phyloP scores from a whole-genome alignment of 2,797 vertebrate genomes.

The Pachyuromys duprasi region DNA sequence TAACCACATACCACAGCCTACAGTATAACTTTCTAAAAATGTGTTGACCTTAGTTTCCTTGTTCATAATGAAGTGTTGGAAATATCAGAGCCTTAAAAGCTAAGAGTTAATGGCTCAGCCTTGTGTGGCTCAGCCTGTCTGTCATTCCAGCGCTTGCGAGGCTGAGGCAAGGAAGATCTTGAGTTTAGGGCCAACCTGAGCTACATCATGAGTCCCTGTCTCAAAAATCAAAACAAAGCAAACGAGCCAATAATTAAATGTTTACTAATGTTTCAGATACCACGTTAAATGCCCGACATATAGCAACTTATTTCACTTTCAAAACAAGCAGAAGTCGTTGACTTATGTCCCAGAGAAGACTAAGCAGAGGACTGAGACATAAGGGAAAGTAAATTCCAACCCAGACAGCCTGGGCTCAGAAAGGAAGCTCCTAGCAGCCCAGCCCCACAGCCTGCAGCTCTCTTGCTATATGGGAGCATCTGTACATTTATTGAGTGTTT shows the following conservation, averaged over 20 bases:
- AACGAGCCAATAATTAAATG: neutral
- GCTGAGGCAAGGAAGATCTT: neutral
- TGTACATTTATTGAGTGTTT: neutral
- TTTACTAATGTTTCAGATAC: conserved; percentile 9
- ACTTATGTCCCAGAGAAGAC: neutral
- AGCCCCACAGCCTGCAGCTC: neutral
- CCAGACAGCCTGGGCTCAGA: neutral
- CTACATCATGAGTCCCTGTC: neutral
- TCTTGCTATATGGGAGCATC: neutral
- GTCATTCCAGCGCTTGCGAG: neutral
- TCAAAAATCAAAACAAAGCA: neutral
- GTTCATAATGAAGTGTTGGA: neutral
- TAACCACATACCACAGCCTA: neutral
- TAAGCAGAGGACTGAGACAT: neutral
- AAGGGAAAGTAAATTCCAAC: neutral
- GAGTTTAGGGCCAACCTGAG: neutral
- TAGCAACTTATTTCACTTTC: conserved; percentile 22
- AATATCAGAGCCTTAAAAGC: conserved; percentile 6
- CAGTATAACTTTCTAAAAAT: neutral
- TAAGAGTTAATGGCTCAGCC: neutral
- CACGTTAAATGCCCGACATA: neutral
- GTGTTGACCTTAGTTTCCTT: conserved; percentile 23
- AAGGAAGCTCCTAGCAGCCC: neutral
- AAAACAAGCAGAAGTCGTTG: neutral
- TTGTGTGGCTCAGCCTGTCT: neutral